phyloP scores from a whole-genome alignment of 1,140 invertebrate genomes.

The Trichonephila inaurata region DNA sequence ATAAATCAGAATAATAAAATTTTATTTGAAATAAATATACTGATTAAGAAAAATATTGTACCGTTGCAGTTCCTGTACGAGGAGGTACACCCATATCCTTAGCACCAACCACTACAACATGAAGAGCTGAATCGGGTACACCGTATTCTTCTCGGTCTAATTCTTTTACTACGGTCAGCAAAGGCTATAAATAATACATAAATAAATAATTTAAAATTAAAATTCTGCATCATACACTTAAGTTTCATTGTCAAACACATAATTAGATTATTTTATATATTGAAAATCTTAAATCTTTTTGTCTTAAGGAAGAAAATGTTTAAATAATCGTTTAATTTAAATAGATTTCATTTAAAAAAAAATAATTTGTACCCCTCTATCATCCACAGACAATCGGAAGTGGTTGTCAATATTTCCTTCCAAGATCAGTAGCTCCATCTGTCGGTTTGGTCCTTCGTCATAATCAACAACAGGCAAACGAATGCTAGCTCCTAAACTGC shows the following conservation, averaged over 20 bases:
- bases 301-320: no score
- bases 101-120: constrained; percentile 81
- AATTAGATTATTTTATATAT: no score
- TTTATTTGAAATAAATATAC: not conserved
- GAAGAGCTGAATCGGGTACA: constrained; percentile 78
- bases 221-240: no score
- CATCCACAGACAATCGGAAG: constrained; percentile 78
- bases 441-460: constrained; percentile 80
- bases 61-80: constrained; percentile 86
- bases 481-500: constrained; percentile 77
- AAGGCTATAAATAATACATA: constrained; percentile 56
- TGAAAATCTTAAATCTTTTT: no score
- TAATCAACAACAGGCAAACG: constrained; percentile 79
- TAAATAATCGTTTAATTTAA: no score
- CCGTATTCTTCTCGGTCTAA: constrained; percentile 79
- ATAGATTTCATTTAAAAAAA: not conserved
- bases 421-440: constrained; percentile 81
- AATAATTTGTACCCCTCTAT: constrained; percentile 76
- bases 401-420: constrained; percentile 80
- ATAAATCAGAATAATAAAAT: not conserved
- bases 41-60: constrained; percentile 77
- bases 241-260: no score
- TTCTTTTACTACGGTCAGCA: constrained; percentile 78
- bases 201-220: no score
- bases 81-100: constrained; percentile 80